Evolutionary conservation across 2,797 vertebrate genomes (phyloP).

Genomic region (Enteromius unitaeniatus): DNA sequence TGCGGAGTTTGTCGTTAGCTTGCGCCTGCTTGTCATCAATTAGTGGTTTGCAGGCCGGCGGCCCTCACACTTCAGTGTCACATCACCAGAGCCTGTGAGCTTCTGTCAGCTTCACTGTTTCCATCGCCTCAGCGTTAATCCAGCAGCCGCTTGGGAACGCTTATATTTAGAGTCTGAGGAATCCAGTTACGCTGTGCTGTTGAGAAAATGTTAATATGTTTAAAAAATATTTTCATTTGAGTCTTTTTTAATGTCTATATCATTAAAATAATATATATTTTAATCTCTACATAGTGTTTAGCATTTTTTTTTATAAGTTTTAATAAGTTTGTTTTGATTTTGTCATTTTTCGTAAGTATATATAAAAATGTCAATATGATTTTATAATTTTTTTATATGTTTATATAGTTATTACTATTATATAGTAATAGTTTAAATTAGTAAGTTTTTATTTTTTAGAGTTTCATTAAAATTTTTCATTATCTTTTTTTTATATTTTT

Average conservation of each 20-base stretch:
- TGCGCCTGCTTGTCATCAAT: slow-evolving; percentile 67
- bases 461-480: neutral
- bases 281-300: too few relatives aligned
- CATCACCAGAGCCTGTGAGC: slow-evolving; percentile 45
- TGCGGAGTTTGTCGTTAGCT: slow-evolving; percentile 74
- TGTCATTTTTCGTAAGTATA: neutral
- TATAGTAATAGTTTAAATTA: neutral
- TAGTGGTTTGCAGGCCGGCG: slow-evolving; percentile 38
- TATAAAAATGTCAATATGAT: neutral
- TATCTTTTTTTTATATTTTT: too few relatives aligned
- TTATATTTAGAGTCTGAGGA: neutral
- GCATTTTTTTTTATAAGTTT: too few relatives aligned
- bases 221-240: neutral
- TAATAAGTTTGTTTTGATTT: too few relatives aligned
- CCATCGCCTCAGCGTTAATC: neutral
- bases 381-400: too few relatives aligned
- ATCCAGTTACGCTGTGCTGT: neutral
- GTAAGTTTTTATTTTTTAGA: neutral
- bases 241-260: too few relatives aligned
- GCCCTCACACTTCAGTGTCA: slow-evolving; percentile 58
- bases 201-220: neutral
- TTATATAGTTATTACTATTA: neutral
- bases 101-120: neutral
- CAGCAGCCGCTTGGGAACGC: neutral
- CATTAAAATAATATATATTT: too few relatives aligned